Conservation (phyloP, 2,797 vertebrate species). For the Cynodonichthys magdalenae region DNA sequence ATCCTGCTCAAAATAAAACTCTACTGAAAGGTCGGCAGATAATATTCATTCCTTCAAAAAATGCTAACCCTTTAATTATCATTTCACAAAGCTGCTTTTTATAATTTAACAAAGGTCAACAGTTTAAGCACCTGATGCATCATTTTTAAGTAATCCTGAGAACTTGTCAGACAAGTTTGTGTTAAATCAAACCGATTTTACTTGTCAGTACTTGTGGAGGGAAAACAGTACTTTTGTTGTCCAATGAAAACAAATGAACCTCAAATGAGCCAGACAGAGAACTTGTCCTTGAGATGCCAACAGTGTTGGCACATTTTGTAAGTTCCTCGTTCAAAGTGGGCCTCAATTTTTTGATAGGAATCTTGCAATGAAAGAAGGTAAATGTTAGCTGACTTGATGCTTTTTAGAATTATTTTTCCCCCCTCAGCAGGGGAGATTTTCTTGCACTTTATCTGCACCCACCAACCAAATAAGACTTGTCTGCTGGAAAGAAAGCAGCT, state of each 20-base stretch:
- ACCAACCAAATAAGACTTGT: conserved; percentile 47
- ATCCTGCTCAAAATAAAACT: too few species aligned
- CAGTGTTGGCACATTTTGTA: conserved; percentile 1
- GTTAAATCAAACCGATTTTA: background rate
- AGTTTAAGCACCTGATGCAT: background rate
- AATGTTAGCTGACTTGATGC: conserved; percentile 36
- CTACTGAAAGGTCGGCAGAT: too few species aligned
- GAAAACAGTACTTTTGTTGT: background rate
- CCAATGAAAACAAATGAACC: conserved; percentile 6
- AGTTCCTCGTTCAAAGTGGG: conserved; percentile 9
- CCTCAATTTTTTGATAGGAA: conserved; percentile 46
- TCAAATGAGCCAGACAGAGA: background rate
- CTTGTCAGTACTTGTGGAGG: background rate
- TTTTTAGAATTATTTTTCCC: conserved; percentile 22
- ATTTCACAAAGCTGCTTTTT: background rate
- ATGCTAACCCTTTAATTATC: too few species aligned
- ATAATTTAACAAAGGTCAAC: background rate
- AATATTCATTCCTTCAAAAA: too few species aligned
- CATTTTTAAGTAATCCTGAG: background rate
- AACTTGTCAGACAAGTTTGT: background rate
- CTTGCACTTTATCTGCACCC: conserved; percentile 31
- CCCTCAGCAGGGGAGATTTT: conserved; percentile 40
- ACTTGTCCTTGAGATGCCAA: background rate
- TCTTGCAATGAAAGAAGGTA: conserved; percentile 39
- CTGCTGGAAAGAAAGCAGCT: conserved; percentile 61